phyloP scores from a whole-genome alignment of 2,888 invertebrate species.

The Fragum fragum region DNA sequence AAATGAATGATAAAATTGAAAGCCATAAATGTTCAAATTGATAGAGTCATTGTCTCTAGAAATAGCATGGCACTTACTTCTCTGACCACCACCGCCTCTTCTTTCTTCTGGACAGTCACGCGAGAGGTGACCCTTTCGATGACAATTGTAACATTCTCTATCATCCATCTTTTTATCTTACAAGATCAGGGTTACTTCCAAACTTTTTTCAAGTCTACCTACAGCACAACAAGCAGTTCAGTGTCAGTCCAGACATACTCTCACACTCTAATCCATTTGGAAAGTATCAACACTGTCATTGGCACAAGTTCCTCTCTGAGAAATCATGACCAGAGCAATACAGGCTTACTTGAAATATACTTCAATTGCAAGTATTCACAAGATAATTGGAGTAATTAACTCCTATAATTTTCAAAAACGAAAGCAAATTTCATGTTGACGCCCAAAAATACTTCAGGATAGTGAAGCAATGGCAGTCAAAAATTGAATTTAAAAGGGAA shows the following conservation, averaged over 20 bases:
- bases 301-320: conserved; percentile 54
- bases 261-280: not conserved
- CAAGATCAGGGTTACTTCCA: conserved; percentile 39
- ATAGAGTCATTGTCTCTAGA: too few species aligned
- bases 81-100: conserved; percentile 11
- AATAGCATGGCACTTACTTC: conserved; percentile 27
- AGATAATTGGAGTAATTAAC: too few species aligned
- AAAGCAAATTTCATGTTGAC: too few species aligned
- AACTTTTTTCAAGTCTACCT: conserved; percentile 63
- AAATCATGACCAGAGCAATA: conserved; percentile 57
- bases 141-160: conserved; percentile 59
- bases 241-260: conserved; percentile 54
- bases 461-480: too few species aligned
- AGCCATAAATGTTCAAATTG: too few species aligned
- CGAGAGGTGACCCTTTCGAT: conserved; percentile 48
- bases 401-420: too few species aligned
- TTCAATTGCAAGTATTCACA: too few species aligned
- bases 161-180: conserved; percentile 51
- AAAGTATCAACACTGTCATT: conserved; percentile 40
- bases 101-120: conserved; percentile 45
- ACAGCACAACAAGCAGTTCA: conserved; percentile 34
- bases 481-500: too few species aligned
- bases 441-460: too few species aligned
- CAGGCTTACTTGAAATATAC: not conserved
- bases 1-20: too few species aligned